phyloP scores from a whole-genome alignment of 2,888 invertebrate species.

The Imbricaverruca yamaguchii region DNA sequence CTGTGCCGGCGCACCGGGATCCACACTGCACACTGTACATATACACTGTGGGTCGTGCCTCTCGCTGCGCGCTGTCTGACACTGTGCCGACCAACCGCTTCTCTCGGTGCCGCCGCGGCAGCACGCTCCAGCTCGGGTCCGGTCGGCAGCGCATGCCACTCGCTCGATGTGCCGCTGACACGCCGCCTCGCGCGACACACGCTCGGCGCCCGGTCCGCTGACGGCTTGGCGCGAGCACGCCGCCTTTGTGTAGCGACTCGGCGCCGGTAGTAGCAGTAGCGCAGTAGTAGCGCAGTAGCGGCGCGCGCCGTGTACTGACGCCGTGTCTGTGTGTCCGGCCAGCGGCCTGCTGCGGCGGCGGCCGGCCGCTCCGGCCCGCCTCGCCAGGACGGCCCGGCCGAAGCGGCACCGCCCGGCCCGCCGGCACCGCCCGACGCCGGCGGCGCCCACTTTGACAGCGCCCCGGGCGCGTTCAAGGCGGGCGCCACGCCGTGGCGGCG shows the following conservation, averaged over 20 bases:
- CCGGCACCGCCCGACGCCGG: not conserved
- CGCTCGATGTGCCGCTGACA: too few species aligned
- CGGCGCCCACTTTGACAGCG: not conserved
- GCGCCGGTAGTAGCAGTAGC: not conserved
- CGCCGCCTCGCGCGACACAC: too few species aligned
- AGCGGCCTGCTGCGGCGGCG: not conserved
- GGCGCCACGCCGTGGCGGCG: conserved; percentile 10
- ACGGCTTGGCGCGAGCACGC: not conserved
- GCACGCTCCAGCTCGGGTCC: too few species aligned
- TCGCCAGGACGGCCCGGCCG: not conserved
- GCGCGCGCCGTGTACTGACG: not conserved
- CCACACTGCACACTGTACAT: too few species aligned
- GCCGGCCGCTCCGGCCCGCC: not conserved
- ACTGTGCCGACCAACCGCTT: too few species aligned
- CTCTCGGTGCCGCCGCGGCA: too few species aligned
- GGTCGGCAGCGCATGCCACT: too few species aligned
- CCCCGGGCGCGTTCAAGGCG: not conserved
- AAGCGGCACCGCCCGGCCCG: not conserved
- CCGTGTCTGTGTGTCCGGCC: not conserved
- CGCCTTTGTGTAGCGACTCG: not conserved
- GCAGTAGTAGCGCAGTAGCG: too few species aligned
- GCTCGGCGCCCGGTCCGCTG: too few species aligned
- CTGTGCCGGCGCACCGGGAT: too few species aligned
- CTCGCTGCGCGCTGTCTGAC: too few species aligned
- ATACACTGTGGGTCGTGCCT: too few species aligned